Evolutionary conservation across 2,888 invertebrate genomes (phyloP), one percentile per base, ranked within the genome.

Genomic region (Xylocampa areola): DNA sequence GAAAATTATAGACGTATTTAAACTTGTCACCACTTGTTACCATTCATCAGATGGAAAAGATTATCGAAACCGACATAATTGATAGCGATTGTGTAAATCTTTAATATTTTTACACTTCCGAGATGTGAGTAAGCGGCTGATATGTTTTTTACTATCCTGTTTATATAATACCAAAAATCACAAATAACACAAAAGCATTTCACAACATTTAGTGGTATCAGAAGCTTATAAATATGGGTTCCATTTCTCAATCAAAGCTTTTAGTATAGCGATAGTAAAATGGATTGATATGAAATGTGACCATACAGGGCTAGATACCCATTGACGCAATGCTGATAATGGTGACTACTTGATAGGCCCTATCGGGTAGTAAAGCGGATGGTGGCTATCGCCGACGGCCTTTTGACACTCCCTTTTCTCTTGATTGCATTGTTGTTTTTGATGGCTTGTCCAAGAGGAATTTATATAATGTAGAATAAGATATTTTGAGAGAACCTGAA

Each of bases 211-310:
- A 57, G 68, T 43, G 37, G 37, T 44, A 17, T 40, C 43, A 35
- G 39, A 29, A 43, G 47, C 14, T 11, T 11, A 53, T 54, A 37
- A 36, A 50, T 11, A 39, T 27, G 32, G 39, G 2, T 30, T 5
- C 7, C 23, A 36, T 71, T 71, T 58, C 55, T 32, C 44, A 52
- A 70, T 57, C 49, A 43, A 68, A 64, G 54, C 75, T 74, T 67
- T 73, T 73, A 74, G 55, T 57, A 25, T 43, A 43, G 43, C 55
- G 53, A 62, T 62, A 54, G 13, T 39, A 53, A 17, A 55, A 52
- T 51, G 33, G 37, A 47, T 30, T 36, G 36, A 32, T 50, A 57
- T 48, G 47, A 70, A 60, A 50, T 44, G 41, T 32, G 10, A 23
- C 23, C 17, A 51, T 67, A 63, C 52, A 47, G 37, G 45, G 10